Conservation (phyloP, 2,888 invertebrate species). For the Cordilura impudica region DNA sequence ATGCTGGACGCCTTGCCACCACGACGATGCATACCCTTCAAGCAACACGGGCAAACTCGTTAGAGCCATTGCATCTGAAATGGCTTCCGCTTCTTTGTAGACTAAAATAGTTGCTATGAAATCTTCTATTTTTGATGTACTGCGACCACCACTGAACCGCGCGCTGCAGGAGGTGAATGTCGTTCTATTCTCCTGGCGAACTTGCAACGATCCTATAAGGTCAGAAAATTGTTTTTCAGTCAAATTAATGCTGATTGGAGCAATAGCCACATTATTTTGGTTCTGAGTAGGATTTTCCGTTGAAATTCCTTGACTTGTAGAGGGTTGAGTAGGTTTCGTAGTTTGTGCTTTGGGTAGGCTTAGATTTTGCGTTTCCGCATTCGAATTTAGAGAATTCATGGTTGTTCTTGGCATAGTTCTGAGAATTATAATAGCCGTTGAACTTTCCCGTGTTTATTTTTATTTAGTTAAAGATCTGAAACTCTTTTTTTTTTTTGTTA, state of each 20-base stretch:
- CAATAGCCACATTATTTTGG: too few species aligned
- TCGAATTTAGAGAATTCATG: too few species aligned
- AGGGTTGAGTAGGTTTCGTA: too few species aligned
- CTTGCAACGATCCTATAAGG: not conserved
- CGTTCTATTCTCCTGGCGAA: not conserved
- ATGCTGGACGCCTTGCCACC: constrained; percentile 46
- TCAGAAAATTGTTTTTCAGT: not conserved
- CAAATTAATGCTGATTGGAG: not conserved
- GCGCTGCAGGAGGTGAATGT: constrained; percentile 20
- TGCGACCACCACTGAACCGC: constrained; percentile 23
- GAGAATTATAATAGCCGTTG: too few species aligned
- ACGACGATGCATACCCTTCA: constrained; percentile 47
- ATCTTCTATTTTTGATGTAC: constrained; percentile 4
- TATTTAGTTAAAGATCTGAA: too few species aligned
- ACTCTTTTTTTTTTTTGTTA: too few species aligned
- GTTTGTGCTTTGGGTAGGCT: too few species aligned
- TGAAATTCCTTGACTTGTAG: too few species aligned
- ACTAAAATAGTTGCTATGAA: constrained; percentile 31
- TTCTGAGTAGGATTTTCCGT: too few species aligned
- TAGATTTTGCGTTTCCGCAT: too few species aligned
- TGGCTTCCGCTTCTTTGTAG: constrained; percentile 35
- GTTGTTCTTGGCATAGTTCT: too few species aligned
- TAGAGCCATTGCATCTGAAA: constrained; percentile 50
- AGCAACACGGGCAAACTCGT: constrained; percentile 30
- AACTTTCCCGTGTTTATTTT: too few species aligned